Evolutionary conservation across 2,113 vertebrate species (phyloP), one percentile per base, ranked within the genome.

Genomic region (Hydrolagus affinis): DNA sequence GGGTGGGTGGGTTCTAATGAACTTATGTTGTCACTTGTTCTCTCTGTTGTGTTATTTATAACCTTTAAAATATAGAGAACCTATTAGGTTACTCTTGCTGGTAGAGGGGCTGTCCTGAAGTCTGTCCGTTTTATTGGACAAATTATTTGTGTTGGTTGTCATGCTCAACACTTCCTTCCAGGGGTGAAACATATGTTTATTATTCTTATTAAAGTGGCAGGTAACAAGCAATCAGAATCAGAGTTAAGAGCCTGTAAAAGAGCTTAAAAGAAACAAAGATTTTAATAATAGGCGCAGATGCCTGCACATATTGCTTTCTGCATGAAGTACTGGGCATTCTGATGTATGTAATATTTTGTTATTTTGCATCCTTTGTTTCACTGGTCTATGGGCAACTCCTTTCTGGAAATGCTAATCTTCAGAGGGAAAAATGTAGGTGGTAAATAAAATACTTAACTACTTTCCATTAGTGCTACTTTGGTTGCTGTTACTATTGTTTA

Each of bases 361-460:
- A 80, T 86, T 89, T 91, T 14, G 70, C 90, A 1, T 89, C 89
- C 60, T 91, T 92, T 73, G 85, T 91, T 88, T 87, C 85, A 0
- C 89, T 90, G 86, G 87, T 89, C 88, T 88, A 88, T 88, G 89
- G 91, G 89, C 91, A 89, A 69, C 87, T 86, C 88, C 89, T 86
- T 76, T 69, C 68, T 70, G 86, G 85, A 85, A 88, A 85, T 68
- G 87, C 88, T 78, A 85, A 89, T 68, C 86, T 88, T 86, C 89
- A 86, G 10, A 88, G 64, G 73, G 90, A 89, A 88, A 91, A 92
- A 91, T 87, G 91, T 92, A 90, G 88, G 89, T 90, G 86, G 28
- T 25, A 64, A 83, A n/a, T n/a, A n/a, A n/a, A n/a, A 30, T 44
- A 32, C 30, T 74, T 44, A 2, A 4, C 23, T 66, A 25, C 19